phyloP scores from a whole-genome alignment of 2,113 vertebrate species.

The Meles meles region DNA sequence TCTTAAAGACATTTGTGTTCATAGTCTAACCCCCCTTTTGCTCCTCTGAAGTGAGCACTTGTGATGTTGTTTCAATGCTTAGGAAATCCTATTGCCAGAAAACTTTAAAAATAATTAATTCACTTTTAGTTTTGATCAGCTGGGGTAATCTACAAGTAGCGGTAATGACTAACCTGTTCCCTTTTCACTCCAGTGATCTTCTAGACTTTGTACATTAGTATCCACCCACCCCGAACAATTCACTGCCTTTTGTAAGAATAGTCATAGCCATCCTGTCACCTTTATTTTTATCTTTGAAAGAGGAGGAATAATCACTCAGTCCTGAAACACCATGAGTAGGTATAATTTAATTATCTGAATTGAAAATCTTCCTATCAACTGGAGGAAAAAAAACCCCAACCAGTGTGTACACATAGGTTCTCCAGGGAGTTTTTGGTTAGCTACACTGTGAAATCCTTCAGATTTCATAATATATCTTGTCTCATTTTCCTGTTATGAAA shows the following conservation, averaged over 20 bases:
- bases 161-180: constrained; percentile 60
- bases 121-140: background rate
- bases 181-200: constrained; percentile 38
- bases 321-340: constrained; percentile 24
- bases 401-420: background rate
- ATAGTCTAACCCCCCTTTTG: background rate
- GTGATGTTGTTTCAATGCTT: constrained; percentile 29
- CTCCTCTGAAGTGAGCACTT: background rate
- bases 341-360: constrained; percentile 35
- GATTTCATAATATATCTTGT: constrained; percentile 42
- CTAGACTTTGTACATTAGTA: constrained; percentile 54
- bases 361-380: background rate
- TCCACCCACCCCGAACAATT: constrained; percentile 30
- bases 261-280: constrained; percentile 23
- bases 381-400: background rate
- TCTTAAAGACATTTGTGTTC: constrained; percentile 18
- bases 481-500: constrained; percentile 58
- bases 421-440: constrained; percentile 17
- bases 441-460: constrained; percentile 16
- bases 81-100: background rate
- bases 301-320: constrained; percentile 28
- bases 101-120: constrained; percentile 26
- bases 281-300: constrained; percentile 65
- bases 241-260: constrained; percentile 34
- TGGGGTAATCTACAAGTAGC: background rate